Percentiles rank a stretch among this genome's conserved stretches.
Conservation (phyloP, 2,888 invertebrate genomes). For the Druceiella hillmani region DNA sequence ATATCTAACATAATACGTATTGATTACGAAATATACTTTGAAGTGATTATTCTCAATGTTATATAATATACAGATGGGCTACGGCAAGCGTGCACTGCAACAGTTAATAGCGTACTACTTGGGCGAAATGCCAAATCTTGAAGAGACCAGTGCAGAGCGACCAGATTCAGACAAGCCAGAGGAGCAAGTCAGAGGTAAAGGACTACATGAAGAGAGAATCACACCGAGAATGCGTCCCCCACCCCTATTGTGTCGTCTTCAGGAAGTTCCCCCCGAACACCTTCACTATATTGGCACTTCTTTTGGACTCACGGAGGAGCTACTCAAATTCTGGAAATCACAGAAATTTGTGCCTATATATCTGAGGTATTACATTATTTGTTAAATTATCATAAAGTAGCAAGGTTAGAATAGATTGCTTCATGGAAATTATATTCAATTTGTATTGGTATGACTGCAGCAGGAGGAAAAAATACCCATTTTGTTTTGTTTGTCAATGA, state of each 20-base stretch:
- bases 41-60: no score
- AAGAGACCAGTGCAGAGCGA: constrained; percentile 57
- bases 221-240: constrained; percentile 78
- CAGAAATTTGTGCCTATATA: constrained; percentile 84
- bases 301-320: constrained; percentile 79
- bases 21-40: no score
- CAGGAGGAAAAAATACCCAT: no score
- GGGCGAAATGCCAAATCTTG: constrained; percentile 67
- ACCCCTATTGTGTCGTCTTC: constrained; percentile 79
- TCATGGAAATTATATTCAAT: no score
- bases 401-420: no score
- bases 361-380: constrained; percentile 72
- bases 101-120: constrained; percentile 87
- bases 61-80: constrained; percentile 78
- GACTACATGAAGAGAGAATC: constrained; percentile 39
- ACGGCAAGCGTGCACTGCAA: constrained; percentile 82
- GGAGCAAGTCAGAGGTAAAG: constrained; percentile 45
- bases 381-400: no score
- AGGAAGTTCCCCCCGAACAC: constrained; percentile 76
- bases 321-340: constrained; percentile 90
- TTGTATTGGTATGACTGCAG: no score
- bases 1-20: no score
- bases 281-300: constrained; percentile 94
- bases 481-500: no score
- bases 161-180: constrained; percentile 38